Conservation (phyloP, 2,797 vertebrate genomes). For the Enoplosus armatus region DNA sequence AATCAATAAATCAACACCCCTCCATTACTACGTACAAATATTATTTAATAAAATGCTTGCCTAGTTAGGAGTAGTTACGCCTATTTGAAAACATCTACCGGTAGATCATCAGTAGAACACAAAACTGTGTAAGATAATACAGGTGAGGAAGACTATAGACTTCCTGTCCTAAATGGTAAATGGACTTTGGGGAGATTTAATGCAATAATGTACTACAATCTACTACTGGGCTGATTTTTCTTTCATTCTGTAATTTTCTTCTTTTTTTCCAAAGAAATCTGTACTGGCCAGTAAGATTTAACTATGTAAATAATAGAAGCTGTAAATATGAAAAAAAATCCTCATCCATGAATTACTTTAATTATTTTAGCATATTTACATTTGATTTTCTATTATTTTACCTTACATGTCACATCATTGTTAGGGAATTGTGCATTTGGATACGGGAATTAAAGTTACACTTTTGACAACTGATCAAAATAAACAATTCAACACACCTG, state of each 20-base stretch:
- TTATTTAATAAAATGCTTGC: background rate
- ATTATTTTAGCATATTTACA: background rate
- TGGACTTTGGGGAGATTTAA: background rate
- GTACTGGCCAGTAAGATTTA: background rate
- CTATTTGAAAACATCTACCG: background rate
- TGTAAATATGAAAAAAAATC: background rate
- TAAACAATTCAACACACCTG: conserved; percentile 59
- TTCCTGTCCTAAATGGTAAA: background rate
- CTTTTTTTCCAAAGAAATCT: background rate
- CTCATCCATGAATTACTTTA: background rate
- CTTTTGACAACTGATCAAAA: conserved; percentile 72
- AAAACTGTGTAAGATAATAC: background rate
- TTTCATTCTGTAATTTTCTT: background rate
- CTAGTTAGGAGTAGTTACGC: background rate
- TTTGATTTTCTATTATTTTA: background rate
- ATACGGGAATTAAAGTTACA: conserved; percentile 55
- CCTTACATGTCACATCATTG: background rate
- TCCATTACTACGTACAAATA: background rate
- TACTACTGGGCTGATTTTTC: background rate
- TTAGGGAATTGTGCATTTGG: conserved; percentile 2
- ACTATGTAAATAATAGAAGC: background rate
- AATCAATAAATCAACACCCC: background rate
- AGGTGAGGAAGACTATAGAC: background rate
- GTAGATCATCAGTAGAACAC: too few species aligned
- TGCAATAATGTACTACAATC: too few species aligned